phyloP scores from a whole-genome alignment of 2,888 invertebrate genomes.

The Apamea monoglypha region DNA sequence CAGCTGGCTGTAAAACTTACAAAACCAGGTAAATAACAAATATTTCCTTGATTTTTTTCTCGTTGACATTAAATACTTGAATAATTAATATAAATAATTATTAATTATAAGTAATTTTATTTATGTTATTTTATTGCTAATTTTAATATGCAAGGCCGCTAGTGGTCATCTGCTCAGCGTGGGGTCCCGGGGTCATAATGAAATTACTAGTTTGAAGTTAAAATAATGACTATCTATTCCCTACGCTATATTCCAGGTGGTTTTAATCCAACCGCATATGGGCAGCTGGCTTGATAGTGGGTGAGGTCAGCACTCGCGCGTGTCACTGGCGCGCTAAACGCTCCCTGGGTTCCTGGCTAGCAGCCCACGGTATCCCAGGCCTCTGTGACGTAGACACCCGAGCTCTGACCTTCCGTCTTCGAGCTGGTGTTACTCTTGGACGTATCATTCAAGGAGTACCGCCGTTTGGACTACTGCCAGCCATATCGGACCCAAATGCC shows the following conservation, averaged over 20 bases:
- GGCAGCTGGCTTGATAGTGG: constrained; percentile 97
- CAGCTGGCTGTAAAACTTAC: too few species aligned
- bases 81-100: too few species aligned
- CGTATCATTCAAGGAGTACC: constrained; percentile 91
- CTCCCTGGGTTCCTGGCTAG: constrained; percentile 96
- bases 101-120: neutral
- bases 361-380: constrained; percentile 94
- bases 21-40: too few species aligned
- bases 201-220: neutral
- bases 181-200: neutral
- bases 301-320: constrained; percentile 95
- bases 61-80: neutral
- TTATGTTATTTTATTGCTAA: neutral
- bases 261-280: constrained; percentile 98
- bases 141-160: neutral
- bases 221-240: neutral
- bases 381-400: constrained; percentile 98
- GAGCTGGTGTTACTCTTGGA: constrained; percentile 96
- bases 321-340: constrained; percentile 97
- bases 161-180: neutral
- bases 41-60: too few species aligned
- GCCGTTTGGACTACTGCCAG: constrained; percentile 77
- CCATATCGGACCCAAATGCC: constrained; percentile 94
- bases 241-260: constrained; percentile 91
- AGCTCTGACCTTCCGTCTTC: constrained; percentile 96